Evolutionary conservation across 2,797 vertebrate genomes (phyloP).

Genomic region (Urosaurus nigricauda): DNA sequence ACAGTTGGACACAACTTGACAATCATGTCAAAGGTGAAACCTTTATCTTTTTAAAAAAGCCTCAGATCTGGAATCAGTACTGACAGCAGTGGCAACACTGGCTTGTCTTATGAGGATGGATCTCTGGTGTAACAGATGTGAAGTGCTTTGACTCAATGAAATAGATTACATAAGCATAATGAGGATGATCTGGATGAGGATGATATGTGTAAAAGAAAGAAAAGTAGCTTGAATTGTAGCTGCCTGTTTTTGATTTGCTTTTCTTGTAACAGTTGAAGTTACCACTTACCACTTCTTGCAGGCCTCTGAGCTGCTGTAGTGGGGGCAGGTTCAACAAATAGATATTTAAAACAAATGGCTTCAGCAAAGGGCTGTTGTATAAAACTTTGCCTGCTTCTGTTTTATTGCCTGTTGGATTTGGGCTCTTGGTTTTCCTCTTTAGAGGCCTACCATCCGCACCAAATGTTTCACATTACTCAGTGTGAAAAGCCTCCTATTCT

Average conservation of each 20-base stretch:
- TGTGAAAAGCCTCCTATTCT: constrained; percentile 99
- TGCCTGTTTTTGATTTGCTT: constrained; percentile 46
- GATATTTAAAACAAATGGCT: constrained; percentile 88
- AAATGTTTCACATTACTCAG: constrained; percentile 99
- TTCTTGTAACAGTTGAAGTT: constrained; percentile 60
- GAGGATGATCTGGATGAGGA: background rate
- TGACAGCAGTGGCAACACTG: background rate
- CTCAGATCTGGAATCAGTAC: background rate
- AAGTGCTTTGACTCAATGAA: background rate
- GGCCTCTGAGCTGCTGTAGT: constrained; percentile 54
- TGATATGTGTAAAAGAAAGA: background rate
- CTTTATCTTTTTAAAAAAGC: no score
- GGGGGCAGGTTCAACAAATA: constrained; percentile 67
- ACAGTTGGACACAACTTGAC: no score
- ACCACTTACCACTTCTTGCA: constrained; percentile 49
- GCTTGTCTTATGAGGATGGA: background rate
- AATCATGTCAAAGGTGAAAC: no score
- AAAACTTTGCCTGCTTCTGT: constrained; percentile 88
- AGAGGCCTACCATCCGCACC: constrained; percentile 93
- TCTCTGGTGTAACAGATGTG: background rate
- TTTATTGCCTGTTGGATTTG: constrained; percentile 88
- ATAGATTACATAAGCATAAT: background rate
- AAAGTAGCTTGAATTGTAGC: no score
- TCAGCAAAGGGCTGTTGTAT: constrained; percentile 82
- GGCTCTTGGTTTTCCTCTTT: constrained; percentile 86